These are phyloP conservation scores for Aegithalos caudatus DNA, from an alignment of 2,113 vertebrate genomes.

Conservation along the genomic window DNA sequence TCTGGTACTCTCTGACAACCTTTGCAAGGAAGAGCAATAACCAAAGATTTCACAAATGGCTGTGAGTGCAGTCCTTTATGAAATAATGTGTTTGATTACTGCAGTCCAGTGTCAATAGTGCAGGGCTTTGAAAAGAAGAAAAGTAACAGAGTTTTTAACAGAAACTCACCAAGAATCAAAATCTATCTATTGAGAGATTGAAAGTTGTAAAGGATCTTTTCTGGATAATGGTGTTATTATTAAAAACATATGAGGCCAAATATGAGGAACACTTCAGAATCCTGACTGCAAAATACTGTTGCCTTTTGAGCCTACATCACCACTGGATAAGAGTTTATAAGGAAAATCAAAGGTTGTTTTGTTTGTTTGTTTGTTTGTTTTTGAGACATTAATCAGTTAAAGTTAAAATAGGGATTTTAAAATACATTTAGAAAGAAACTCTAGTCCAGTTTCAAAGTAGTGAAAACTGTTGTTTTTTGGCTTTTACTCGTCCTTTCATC, in stretches of 20 bases:
- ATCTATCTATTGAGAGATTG: neutral
- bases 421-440: neutral
- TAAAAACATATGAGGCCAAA: neutral
- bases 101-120: neutral
- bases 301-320: neutral
- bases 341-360: neutral
- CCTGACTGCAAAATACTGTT: neutral
- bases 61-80: neutral
- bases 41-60: neutral
- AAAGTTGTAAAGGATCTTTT: neutral
- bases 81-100: neutral
- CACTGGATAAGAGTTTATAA: neutral
- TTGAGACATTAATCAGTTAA: neutral
- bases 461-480: neutral
- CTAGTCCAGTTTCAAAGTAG: neutral
- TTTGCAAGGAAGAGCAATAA: neutral
- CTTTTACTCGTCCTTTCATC: neutral
- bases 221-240: neutral
- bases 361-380: neutral
- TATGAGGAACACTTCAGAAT: neutral
- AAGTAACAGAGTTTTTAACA: neutral
- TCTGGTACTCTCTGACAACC: neutral
- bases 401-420: neutral
- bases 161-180: neutral
- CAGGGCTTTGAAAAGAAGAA: neutral